Conservation (phyloP, 1,140 invertebrate genomes). For the Archivesica marissinica region DNA sequence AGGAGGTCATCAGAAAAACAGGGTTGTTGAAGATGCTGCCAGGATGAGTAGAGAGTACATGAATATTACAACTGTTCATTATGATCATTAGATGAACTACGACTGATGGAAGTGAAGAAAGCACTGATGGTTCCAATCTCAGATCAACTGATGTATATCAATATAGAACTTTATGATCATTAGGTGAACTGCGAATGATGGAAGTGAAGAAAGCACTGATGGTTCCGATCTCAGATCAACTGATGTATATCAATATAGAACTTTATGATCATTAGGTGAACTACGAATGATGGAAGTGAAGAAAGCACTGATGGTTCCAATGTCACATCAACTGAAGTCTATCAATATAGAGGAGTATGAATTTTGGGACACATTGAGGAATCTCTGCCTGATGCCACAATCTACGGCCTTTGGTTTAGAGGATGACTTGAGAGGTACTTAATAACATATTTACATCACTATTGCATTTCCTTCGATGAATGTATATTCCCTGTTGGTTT, state of each 20-base stretch:
- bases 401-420: slow-evolving; percentile 75
- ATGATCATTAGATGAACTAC: slow-evolving; percentile 71
- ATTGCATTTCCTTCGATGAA: too few relatives aligned
- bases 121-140: slow-evolving; percentile 55
- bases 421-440: slow-evolving; percentile 74
- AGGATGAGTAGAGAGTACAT: too few relatives aligned
- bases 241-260: slow-evolving; percentile 60
- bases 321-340: slow-evolving; percentile 60
- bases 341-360: slow-evolving; percentile 68
- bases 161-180: too few relatives aligned
- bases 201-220: slow-evolving; percentile 66
- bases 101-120: slow-evolving; percentile 63
- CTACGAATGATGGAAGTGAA: slow-evolving; percentile 65
- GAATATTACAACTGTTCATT: too few relatives aligned
- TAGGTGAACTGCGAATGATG: slow-evolving; percentile 68
- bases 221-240: slow-evolving; percentile 54
- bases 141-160: too few relatives aligned
- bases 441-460: neutral
- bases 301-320: slow-evolving; percentile 61
- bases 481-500: too few relatives aligned
- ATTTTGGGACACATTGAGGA: slow-evolving; percentile 72
- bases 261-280: slow-evolving; percentile 75
- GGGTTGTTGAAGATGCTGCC: too few relatives aligned
- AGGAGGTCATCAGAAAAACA: too few relatives aligned
- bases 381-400: slow-evolving; percentile 72